Evolutionary conservation across 2,113 vertebrate species (phyloP).

Genomic region (Percopsis transmontana): DNA sequence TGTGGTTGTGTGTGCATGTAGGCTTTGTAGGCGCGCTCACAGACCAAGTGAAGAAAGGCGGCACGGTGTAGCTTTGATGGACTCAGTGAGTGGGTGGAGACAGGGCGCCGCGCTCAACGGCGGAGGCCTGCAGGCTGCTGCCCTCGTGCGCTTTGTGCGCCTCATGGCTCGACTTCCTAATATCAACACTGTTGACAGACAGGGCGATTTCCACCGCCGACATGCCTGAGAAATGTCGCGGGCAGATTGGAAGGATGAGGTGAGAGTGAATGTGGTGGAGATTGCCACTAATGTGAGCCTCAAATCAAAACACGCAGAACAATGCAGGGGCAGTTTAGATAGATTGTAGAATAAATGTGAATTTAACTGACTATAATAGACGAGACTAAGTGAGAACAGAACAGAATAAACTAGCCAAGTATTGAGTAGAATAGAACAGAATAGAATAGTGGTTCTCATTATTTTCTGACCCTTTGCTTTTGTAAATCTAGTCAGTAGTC

Average conservation of each 20-base stretch:
- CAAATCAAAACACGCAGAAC: neutral
- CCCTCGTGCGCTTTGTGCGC: slow-evolving; percentile 51
- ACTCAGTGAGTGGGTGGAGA: slow-evolving; percentile 10
- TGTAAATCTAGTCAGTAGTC: too few species aligned
- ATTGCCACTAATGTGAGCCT: neutral
- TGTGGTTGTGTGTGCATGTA: neutral
- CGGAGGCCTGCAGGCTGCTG: slow-evolving; percentile 55
- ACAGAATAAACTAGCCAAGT: neutral
- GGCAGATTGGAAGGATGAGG: neutral
- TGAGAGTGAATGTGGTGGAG: slow-evolving; percentile 9
- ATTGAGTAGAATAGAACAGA: neutral
- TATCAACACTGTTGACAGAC: slow-evolving; percentile 37
- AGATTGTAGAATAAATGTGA: neutral
- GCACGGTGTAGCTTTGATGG: neutral
- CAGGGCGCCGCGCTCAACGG: slow-evolving; percentile 33
- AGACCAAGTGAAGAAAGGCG: slow-evolving; percentile 30
- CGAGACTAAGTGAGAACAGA: neutral
- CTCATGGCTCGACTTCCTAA: slow-evolving; percentile 27
- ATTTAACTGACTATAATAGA: neutral
- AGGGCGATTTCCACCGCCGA: slow-evolving; percentile 18
- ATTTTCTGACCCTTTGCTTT: too few species aligned
- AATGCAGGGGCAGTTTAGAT: neutral
- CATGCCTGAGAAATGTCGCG: slow-evolving; percentile 9
- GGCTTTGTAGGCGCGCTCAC: neutral
- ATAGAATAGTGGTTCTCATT: neutral